phyloP scores from a whole-genome alignment of 2,113 vertebrate species.

The Reinhardtius hippoglossoides region DNA sequence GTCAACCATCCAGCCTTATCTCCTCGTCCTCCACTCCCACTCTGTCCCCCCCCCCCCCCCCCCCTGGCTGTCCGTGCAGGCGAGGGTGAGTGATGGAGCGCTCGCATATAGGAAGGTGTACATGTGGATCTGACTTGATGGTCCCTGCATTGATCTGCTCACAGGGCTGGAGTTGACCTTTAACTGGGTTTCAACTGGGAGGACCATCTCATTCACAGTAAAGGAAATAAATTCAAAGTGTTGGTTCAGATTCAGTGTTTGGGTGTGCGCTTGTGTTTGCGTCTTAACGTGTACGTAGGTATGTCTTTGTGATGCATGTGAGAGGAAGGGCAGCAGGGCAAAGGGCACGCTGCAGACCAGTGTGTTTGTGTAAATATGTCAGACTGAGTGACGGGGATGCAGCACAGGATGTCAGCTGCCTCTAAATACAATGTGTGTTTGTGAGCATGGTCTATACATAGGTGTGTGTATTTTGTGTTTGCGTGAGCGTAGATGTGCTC shows the following conservation, averaged over 20 bases:
- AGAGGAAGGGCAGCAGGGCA: conserved; percentile 43
- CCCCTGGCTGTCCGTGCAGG: conserved; percentile 54
- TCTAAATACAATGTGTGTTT: conserved; percentile 25
- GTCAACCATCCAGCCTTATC: conserved; percentile 64
- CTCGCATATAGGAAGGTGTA: conserved; percentile 30
- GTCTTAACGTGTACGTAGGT: conserved; percentile 19
- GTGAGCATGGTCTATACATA: neutral
- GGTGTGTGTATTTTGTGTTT: neutral
- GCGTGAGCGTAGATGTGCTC: conserved; percentile 12
- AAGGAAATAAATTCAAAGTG: conserved; percentile 10
- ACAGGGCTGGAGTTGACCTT: conserved; percentile 58
- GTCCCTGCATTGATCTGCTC: conserved; percentile 67
- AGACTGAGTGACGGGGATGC: conserved; percentile 43
- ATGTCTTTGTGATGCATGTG: conserved; percentile 31
- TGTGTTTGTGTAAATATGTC: conserved; percentile 64
- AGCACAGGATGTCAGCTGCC: conserved; percentile 48
- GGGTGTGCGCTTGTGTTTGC: neutral
- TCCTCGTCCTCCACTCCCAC: conserved; percentile 52
- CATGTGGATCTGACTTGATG: conserved; percentile 53
- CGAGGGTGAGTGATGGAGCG: conserved; percentile 27
- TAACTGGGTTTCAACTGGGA: conserved; percentile 26
- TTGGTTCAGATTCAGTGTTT: conserved; percentile 1
- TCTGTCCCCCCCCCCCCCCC: conserved; percentile 35
- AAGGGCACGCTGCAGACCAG: conserved; percentile 43
- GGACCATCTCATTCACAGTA: conserved; percentile 21